These are phyloP conservation scores for Ammospiza maritima DNA, from an alignment of 2,797 vertebrate genomes.

Conservation along the genomic window DNA sequence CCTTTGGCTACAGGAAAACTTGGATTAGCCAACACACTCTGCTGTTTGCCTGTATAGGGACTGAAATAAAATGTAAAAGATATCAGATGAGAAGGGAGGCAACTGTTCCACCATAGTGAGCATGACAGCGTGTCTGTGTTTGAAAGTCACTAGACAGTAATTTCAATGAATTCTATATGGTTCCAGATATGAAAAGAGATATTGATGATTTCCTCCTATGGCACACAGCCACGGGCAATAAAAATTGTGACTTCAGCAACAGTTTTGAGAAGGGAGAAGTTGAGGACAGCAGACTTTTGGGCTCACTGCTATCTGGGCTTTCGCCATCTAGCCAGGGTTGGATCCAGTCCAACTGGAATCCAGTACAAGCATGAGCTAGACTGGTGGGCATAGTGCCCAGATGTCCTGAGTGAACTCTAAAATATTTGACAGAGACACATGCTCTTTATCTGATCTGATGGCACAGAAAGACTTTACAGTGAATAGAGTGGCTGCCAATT, in stretches of 20 bases:
- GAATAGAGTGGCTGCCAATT: neutral
- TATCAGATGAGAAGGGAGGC: neutral
- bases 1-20: neutral
- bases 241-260: neutral
- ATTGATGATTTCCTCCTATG: neutral
- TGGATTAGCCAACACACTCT: neutral
- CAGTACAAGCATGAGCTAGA: neutral
- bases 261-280: neutral
- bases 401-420: conserved; percentile 16
- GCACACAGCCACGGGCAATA: neutral
- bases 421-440: neutral
- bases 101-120: neutral
- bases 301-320: neutral
- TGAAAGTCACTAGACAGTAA: neutral
- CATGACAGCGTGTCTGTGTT: fast-evolving
- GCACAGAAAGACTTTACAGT: neutral
- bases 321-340: neutral
- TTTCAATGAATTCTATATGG: neutral
- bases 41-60: neutral
- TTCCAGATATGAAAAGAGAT: neutral
- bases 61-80: neutral
- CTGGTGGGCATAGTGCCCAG: neutral
- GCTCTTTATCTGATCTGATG: neutral
- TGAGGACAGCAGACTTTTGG: conserved; percentile 16
- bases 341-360: neutral